Conservation (phyloP, 1,140 invertebrate species). For the Metaphire vulgaris region DNA sequence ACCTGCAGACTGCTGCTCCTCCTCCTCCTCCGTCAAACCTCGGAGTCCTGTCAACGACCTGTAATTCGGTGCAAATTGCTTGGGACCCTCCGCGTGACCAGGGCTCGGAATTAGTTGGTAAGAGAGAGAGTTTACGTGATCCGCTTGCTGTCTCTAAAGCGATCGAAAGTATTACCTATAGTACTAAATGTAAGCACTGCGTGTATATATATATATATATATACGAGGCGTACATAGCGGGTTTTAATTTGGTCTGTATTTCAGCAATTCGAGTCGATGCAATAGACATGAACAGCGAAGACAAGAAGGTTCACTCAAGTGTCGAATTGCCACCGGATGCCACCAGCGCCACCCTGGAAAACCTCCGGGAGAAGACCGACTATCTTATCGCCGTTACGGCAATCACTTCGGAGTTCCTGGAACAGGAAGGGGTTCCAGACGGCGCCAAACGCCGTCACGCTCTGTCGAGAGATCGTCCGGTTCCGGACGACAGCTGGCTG, state of each 20-base stretch:
- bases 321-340: conserved; percentile 44
- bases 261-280: conserved; percentile 48
- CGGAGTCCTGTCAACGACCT: conserved; percentile 45
- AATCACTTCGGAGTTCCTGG: conserved; percentile 52
- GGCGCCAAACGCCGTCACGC: conserved; percentile 38
- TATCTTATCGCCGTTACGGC: conserved; percentile 48
- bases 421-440: conserved; percentile 44
- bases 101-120: conserved; percentile 49
- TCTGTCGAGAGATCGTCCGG: conserved; percentile 39
- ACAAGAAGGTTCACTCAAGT: conserved; percentile 19
- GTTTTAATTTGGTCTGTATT: conserved; percentile 18
- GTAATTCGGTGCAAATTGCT: conserved; percentile 45
- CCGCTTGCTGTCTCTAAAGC: too few relatives aligned
- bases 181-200: too few relatives aligned
- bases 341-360: conserved; percentile 40
- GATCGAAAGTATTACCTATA: too few relatives aligned
- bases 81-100: conserved; percentile 51
- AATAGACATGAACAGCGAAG: conserved; percentile 39
- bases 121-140: too few relatives aligned
- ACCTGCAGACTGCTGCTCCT: conserved; percentile 47
- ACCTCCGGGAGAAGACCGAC: conserved; percentile 47
- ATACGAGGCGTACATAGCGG: too few relatives aligned
- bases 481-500: conserved; percentile 47
- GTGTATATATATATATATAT: too few relatives aligned
- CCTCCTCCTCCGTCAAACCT: conserved; percentile 47